Conservation (phyloP, 30 jellyfish, hydroid and myxozoan genomes). For the Turritopsis dohrnii region DNA sequence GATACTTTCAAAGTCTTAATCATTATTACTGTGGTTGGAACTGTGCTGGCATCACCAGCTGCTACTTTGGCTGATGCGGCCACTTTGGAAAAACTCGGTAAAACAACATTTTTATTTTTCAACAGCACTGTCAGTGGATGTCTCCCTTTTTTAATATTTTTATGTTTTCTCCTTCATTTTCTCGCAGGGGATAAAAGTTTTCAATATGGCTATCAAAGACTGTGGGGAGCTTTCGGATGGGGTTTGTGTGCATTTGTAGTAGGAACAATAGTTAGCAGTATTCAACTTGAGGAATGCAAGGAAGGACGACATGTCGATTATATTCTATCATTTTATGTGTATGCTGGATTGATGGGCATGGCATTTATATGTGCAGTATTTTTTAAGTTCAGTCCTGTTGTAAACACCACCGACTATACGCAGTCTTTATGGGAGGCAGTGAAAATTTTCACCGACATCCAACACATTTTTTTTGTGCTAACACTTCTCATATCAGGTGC, state of each 20-base stretch:
- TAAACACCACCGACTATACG: slow-evolving; percentile 42
- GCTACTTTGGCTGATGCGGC: slow-evolving; percentile 98
- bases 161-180: background rate
- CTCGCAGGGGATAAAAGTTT: slow-evolving; percentile 67
- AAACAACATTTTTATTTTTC: background rate
- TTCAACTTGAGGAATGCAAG: slow-evolving; percentile 64
- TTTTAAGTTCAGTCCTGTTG: slow-evolving; percentile 65
- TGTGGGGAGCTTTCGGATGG: slow-evolving; percentile 99
- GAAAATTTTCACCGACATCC: slow-evolving; percentile 68
- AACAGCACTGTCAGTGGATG: background rate
- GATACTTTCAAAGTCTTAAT: slow-evolving; percentile 55
- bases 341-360: slow-evolving; percentile 84
- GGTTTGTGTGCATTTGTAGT: slow-evolving; percentile 95
- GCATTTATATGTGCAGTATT: slow-evolving; percentile 76
- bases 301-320: slow-evolving; percentile 92
- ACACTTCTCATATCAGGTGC: slow-evolving; percentile 90
- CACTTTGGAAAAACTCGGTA: slow-evolving; percentile 84
- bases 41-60: slow-evolving; percentile 91
- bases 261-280: slow-evolving; percentile 83
- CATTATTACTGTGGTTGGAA: slow-evolving; percentile 77
- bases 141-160: background rate
- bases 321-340: slow-evolving; percentile 81
- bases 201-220: slow-evolving; percentile 91
- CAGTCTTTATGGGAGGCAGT: slow-evolving; percentile 92
- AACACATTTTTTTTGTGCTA: slow-evolving; percentile 69